Evolutionary conservation across 2,113 vertebrate genomes (phyloP).

Genomic region (Albula glossodonta): DNA sequence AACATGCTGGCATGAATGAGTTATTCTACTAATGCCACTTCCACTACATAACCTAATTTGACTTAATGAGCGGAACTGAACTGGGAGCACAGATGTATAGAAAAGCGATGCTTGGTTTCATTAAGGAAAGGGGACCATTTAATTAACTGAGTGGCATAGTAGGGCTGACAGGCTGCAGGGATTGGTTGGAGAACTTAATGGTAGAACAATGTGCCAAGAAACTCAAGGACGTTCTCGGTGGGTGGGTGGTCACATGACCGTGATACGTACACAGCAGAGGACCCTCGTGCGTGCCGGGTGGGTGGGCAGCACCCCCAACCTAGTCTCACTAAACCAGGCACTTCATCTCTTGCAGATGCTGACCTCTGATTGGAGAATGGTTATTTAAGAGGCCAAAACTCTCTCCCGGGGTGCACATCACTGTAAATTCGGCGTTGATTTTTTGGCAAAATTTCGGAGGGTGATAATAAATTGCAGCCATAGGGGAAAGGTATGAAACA

Average conservation of each 20-base stretch:
- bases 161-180: background rate
- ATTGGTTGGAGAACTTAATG: background rate
- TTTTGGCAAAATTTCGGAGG: too few relatives aligned
- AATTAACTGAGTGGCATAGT: background rate
- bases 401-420: too few relatives aligned
- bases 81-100: conserved; percentile 5
- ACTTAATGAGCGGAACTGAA: conserved; percentile 5
- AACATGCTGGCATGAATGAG: background rate
- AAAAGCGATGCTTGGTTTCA: conserved; percentile 1
- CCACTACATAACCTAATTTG: conserved; percentile 1
- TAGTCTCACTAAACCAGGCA: background rate
- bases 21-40: background rate
- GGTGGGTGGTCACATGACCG: conserved; percentile 22
- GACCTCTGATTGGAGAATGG: background rate
- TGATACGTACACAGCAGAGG: conserved; percentile 11
- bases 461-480: too few relatives aligned
- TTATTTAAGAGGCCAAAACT: background rate
- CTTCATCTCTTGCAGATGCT: background rate
- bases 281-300: conserved; percentile 34
- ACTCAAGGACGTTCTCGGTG: conserved; percentile 12
- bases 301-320: conserved; percentile 27
- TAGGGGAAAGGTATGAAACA: too few relatives aligned
- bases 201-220: background rate
- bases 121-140: conserved; percentile 20
- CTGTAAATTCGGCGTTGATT: too few relatives aligned